Base-by-base conservation (phyloP, 2,113 vertebrate genomes). In the Paracanthobrama guichenoti region DNA sequence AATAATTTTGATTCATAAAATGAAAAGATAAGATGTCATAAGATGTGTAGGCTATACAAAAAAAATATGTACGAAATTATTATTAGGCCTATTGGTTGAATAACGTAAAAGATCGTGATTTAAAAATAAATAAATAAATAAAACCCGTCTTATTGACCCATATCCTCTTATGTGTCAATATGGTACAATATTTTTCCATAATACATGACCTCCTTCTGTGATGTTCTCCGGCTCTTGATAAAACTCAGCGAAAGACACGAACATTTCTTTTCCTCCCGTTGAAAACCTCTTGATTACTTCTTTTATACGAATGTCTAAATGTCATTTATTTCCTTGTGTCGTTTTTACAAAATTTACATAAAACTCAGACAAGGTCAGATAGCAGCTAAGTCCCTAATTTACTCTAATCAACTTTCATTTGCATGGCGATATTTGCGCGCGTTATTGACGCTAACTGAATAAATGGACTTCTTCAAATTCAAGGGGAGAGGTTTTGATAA, bases 361-460 rank as follows among this genome's bases (percentile, higher is more conserved):
- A 98, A 98, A 98, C 97, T 96, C 97, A 99, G 98, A 99, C 98
- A 99, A 98, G 97, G 97, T 99, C 97, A 99, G 97, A 96, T 96
- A 98, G 96, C 95, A 98, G 96, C 95, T 95, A 97, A 97, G 94
- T 97, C 97, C 96, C 98, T 98, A 97, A 98, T 99, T 99, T 98
- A 96, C 97, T 97, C 97, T 99, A 99, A 99, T 99, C 98, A 99
- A 98, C 97, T 97, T 97, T 97, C 97, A 99, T 99, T 99, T 99
- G 97, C 98, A 99, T 99, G 96, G 96, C 93, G 90, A 96, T 97
- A 97, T 98, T 97, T 96, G 96, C 95, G 96, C 96, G 96, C 95
- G 96, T 97, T 99, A 97, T 98, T 97, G 98, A 97, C 96, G 96
- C 97, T 99, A 98, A 98, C 96, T 98, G 97, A 99, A 98, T 99